phyloP scores from a whole-genome alignment of 2,113 vertebrate genomes.

The Cromileptes altivelis region DNA sequence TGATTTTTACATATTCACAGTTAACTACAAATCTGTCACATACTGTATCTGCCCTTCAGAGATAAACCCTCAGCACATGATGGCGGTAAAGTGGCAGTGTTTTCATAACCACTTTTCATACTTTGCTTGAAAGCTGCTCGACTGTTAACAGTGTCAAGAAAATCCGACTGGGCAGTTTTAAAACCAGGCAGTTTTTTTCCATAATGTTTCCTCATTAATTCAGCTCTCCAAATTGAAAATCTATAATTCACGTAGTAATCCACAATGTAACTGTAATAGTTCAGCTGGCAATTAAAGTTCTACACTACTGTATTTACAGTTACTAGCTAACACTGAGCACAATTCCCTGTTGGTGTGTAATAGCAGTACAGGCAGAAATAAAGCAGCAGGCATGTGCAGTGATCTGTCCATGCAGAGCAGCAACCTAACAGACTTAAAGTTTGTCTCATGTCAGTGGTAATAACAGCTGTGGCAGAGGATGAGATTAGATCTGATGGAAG shows the following conservation, averaged over 20 bases:
- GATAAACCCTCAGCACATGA: background rate
- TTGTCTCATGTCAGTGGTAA: background rate
- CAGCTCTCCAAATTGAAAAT: background rate
- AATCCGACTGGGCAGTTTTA: slow-evolving; percentile 4
- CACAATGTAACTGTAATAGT: slow-evolving; percentile 10
- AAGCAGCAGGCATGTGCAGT: slow-evolving; percentile 20
- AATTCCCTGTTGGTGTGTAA: slow-evolving; percentile 21
- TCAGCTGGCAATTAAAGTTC: slow-evolving; percentile 12
- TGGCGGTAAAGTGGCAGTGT: slow-evolving; percentile 42
- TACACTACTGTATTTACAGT: slow-evolving; percentile 25
- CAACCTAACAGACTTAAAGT: slow-evolving; percentile 4
- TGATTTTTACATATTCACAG: slow-evolving; percentile 23
- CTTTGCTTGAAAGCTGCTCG: slow-evolving; percentile 6
- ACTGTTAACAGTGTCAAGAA: background rate
- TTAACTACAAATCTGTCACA: background rate
- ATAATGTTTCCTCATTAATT: background rate
- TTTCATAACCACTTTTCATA: slow-evolving; percentile 26
- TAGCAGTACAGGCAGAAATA: slow-evolving; percentile 31
- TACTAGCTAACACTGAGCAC: slow-evolving; percentile 10
- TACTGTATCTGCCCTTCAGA: slow-evolving; percentile 12
- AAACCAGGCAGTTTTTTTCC: slow-evolving; percentile 38
- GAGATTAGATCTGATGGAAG: background rate
- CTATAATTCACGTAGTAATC: slow-evolving; percentile 9
- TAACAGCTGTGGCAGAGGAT: background rate
- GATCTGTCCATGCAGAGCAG: slow-evolving; percentile 40